Percentiles rank a stretch among this genome's conserved stretches.
These are phyloP conservation scores for Amblyjoppa fuscipennis DNA, from an alignment of 2,888 invertebrate species.

Conservation along the genomic window DNA sequence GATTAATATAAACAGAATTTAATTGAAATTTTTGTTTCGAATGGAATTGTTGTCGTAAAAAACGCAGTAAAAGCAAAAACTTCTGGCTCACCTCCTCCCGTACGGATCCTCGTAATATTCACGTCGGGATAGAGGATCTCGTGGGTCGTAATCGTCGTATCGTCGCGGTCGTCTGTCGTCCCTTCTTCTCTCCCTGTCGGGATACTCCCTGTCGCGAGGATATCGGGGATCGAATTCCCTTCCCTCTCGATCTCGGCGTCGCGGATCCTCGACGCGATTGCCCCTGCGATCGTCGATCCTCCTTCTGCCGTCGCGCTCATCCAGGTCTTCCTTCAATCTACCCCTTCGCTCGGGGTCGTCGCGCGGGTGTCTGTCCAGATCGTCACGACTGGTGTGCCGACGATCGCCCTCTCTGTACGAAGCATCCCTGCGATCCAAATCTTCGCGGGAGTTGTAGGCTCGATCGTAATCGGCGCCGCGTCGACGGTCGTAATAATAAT, in stretches of 20 bases:
- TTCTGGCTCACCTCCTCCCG: slow-evolving; percentile 76
- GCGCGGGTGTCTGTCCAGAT: slow-evolving; percentile 79
- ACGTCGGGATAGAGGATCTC: slow-evolving; percentile 78
- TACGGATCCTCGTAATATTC: slow-evolving; percentile 83
- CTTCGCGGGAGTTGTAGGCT: slow-evolving; percentile 80
- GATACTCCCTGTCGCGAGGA: slow-evolving; percentile 77
- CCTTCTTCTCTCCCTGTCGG: slow-evolving; percentile 80
- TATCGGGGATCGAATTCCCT: slow-evolving; percentile 81
- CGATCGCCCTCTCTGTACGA: slow-evolving; percentile 81
- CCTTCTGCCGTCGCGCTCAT: slow-evolving; percentile 79
- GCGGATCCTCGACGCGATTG: slow-evolving; percentile 76
- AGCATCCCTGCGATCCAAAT: slow-evolving; percentile 81
- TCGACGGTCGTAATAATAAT: slow-evolving; percentile 83
- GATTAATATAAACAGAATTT: background rate
- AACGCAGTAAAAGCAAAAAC: background rate
- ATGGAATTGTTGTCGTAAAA: background rate
- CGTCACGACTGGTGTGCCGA: slow-evolving; percentile 80
- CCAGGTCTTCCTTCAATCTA: slow-evolving; percentile 80
- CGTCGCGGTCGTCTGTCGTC: slow-evolving; percentile 81
- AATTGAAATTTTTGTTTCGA: background rate
- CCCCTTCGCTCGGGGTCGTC: slow-evolving; percentile 80
- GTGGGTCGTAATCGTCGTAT: slow-evolving; percentile 81
- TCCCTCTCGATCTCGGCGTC: slow-evolving; percentile 72
- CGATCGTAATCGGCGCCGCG: slow-evolving; percentile 80
- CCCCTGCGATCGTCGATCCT: slow-evolving; percentile 79